A percentile compares a stretch with the other conserved stretches of the same genome.
Evolutionary conservation across 2,113 vertebrate species (phyloP).

Genomic region (Laticauda colubrina): DNA sequence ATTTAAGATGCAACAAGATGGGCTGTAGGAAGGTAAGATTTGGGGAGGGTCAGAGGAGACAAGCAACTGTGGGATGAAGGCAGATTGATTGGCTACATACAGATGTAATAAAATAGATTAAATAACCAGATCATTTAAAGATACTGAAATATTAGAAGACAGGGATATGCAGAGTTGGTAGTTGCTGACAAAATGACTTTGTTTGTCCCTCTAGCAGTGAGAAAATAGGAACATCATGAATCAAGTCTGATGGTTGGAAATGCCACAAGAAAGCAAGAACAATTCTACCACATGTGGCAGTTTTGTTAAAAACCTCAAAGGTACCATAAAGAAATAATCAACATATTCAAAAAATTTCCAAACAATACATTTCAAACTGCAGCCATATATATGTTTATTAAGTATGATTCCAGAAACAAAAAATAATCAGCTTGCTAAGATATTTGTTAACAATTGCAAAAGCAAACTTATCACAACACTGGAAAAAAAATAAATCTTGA

Average conservation of each 20-base stretch:
- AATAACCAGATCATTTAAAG: not conserved
- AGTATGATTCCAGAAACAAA: not conserved
- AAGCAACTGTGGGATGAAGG: not conserved
- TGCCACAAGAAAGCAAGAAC: not conserved
- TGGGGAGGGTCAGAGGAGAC: not conserved
- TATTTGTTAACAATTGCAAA: not conserved
- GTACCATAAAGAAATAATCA: not conserved
- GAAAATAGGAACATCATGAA: not conserved
- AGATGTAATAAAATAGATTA: not conserved
- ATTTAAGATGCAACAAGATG: constrained; percentile 52
- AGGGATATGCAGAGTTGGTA: constrained; percentile 19
- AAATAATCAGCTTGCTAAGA: not conserved
- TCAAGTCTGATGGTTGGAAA: constrained; percentile 1
- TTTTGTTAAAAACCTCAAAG: not conserved
- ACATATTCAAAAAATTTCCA: not conserved
- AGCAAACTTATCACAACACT: not conserved
- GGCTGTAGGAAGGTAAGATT: constrained; percentile 11
- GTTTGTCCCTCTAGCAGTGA: not conserved
- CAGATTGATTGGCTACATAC: not conserved
- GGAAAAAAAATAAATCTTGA: not conserved
- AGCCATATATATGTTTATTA: not conserved
- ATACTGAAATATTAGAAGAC: not conserved
- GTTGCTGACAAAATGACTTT: constrained; percentile 19
- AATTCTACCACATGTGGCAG: not conserved
- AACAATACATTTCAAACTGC: not conserved